Evolutionary conservation across 2,113 vertebrate species (phyloP).

Genomic region (Pelecanoides urinatrix): DNA sequence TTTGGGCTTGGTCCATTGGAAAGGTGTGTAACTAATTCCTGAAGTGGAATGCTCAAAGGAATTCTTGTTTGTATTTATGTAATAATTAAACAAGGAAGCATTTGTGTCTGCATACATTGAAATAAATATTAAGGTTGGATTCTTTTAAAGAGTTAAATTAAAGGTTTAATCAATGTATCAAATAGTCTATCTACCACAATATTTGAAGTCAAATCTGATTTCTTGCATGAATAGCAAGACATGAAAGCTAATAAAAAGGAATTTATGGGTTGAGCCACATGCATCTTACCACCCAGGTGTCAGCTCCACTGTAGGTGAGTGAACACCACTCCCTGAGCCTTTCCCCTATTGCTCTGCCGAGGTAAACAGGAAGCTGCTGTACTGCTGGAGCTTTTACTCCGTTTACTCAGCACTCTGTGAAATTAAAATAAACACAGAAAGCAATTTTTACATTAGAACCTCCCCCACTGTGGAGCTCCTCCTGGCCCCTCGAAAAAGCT

Average conservation of each 20-base stretch:
- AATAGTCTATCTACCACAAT: neutral
- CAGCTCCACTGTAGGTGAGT: neutral
- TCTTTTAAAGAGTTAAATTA: neutral
- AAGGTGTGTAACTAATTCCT: neutral
- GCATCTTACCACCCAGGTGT: neutral
- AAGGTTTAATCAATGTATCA: neutral
- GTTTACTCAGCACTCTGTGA: neutral
- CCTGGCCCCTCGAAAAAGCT: neutral
- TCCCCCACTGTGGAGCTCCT: neutral
- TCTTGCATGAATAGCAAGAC: neutral
- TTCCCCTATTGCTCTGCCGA: neutral
- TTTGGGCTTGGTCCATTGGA: neutral
- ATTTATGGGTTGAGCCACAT: neutral
- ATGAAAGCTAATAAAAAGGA: neutral
- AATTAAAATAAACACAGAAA: constrained; percentile 33
- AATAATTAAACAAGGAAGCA: neutral
- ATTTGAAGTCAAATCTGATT: neutral
- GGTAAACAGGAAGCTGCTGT: neutral
- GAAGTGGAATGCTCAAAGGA: neutral
- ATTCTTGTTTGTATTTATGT: neutral
- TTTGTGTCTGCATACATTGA: neutral
- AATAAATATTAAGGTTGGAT: neutral
- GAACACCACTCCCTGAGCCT: neutral
- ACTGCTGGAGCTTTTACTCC: neutral
- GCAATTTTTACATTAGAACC: neutral